Evolutionary conservation across 2,888 invertebrate genomes (phyloP), one percentile per base, ranked within the genome.

Genomic region (Cataglyphis rosenhaueri): DNA sequence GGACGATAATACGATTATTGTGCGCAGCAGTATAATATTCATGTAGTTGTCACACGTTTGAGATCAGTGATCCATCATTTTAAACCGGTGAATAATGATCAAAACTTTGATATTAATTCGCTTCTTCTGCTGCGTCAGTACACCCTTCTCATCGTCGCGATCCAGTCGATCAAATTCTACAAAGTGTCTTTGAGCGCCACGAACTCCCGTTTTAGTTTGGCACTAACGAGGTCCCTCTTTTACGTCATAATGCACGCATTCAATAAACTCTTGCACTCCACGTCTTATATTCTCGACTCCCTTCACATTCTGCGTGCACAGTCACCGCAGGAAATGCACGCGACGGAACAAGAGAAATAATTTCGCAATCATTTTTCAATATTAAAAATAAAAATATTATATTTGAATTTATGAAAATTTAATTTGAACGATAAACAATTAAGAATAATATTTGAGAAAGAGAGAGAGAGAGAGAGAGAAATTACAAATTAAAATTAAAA

Each of bases 191-290:
- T 84, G 76, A 71, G 65, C 87, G 87, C 84, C 85, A 89, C 91
- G 90, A 92, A 89, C 85, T 84, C 87, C 81, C 88, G 79, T 88
- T 91, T 89, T 84, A 85, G 87, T 88, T 74, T 85, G 85, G 87
- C 85, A 86, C 88, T 91, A 92, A 92, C 91, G 90, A 92, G 90
- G 81, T 88, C 85, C 83, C 87, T 85, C 88, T 83, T 86, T 86
- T 78, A 78, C 86, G 84, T 90, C 84, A 88, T 87, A 90, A 89
- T 90, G 90, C 84, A 73, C 73, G 86, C 89, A 90, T 90, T 90
- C 90, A 91, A 86, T 44, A 38, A 73, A 78, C 48, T 64, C 65
- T 41, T 48, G 73, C 59, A 62, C 52, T 9, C 61, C 38, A 10
- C 66, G 48, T 55, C 44, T 84, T 61, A 32, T 73, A 76, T 71